A percentile compares a stretch with the other conserved stretches of the same genome.
These are phyloP conservation scores for Nyctibius grandis DNA, from an alignment of 2,797 vertebrate species.

Conservation along the genomic window DNA sequence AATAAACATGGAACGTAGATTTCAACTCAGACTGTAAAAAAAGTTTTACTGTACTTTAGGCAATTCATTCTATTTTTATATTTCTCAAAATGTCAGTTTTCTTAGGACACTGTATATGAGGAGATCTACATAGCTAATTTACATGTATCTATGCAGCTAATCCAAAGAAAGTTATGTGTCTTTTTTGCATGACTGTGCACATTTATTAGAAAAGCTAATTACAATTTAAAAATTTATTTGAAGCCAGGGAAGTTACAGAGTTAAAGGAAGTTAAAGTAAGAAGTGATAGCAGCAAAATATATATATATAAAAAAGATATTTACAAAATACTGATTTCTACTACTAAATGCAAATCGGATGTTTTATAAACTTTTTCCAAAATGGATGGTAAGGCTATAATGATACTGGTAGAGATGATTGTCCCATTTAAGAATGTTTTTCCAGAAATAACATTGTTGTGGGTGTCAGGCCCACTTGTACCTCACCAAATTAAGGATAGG, in stretches of 20 bases:
- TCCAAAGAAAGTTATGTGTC: not conserved
- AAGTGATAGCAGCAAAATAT: not conserved
- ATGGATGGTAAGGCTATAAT: not conserved
- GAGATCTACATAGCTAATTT: not conserved
- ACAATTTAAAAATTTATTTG: not conserved
- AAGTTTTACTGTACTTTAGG: not conserved
- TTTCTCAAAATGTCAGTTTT: not conserved
- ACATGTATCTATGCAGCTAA: not conserved
- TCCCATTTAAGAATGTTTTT: not conserved
- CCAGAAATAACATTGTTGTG: not conserved
- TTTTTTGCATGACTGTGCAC: not conserved
- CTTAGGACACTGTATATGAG: not conserved
- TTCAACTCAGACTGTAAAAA: not conserved
- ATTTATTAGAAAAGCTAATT: not conserved
- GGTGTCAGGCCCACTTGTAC: not conserved
- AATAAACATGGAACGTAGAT: not conserved
- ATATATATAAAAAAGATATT: not conserved
- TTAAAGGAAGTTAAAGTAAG: not conserved
- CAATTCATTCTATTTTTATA: not conserved
- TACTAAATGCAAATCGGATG: not conserved
- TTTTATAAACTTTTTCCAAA: not conserved
- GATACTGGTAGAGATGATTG: not conserved
- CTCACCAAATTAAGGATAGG: not conserved
- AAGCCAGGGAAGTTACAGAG: not conserved
- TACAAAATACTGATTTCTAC: not conserved